phyloP scores from a whole-genome alignment of 2,888 invertebrate genomes.

The Fragum sueziense region DNA sequence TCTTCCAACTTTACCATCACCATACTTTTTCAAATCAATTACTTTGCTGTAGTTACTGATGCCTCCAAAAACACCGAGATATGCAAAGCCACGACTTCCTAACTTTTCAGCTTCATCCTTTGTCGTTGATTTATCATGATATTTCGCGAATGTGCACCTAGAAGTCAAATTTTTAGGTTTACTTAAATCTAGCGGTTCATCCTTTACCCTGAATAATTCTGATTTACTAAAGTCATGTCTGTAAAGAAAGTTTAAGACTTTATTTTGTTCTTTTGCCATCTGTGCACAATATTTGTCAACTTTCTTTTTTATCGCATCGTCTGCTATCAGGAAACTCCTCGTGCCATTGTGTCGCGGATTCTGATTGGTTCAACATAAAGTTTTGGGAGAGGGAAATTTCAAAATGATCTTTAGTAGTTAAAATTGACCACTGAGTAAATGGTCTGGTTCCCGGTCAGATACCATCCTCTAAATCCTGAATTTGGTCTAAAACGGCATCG shows the following conservation, averaged over 20 bases:
- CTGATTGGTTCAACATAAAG: background rate
- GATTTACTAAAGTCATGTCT: background rate
- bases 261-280: conserved; percentile 5
- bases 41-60: conserved; percentile 19
- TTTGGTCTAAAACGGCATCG: too few relatives aligned
- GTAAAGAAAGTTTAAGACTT: background rate
- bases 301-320: background rate
- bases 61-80: conserved; percentile 4
- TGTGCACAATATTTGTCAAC: background rate
- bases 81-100: background rate
- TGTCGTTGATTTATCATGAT: conserved; percentile 14
- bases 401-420: background rate
- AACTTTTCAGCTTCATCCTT: background rate
- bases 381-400: conserved; percentile 13
- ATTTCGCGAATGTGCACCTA: background rate
- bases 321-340: conserved; percentile 16
- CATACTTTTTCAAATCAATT: conserved; percentile 9
- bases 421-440: too few relatives aligned
- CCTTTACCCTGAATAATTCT: background rate
- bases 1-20: conserved; percentile 16
- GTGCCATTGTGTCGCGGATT: background rate
- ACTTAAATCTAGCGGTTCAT: background rate
- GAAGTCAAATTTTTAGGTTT: background rate
- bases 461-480: too few relatives aligned
- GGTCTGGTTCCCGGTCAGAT: too few relatives aligned